A percentile compares a stretch with the other conserved stretches of the same genome.
Conservation (phyloP, 2,113 vertebrate species). For the Phrynocephalus versicolor region DNA sequence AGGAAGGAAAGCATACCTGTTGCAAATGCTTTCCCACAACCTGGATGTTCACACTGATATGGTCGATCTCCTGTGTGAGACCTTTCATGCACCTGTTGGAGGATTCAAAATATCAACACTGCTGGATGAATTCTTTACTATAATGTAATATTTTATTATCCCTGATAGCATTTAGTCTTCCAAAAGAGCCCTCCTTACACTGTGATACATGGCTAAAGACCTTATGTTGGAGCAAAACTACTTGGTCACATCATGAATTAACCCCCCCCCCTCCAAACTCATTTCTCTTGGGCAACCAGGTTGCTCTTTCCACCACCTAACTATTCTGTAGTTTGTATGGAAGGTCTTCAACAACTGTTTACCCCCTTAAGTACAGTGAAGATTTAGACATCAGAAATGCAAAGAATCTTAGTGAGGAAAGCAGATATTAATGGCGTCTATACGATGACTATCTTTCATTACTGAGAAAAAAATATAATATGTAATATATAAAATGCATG, state of each 20-base stretch:
- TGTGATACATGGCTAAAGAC: background rate
- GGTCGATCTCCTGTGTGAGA: conserved; percentile 98
- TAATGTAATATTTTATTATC: background rate
- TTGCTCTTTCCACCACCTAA: background rate
- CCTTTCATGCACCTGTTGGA: conserved; percentile 91
- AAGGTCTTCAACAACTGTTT: too few species aligned
- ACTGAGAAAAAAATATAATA: too few species aligned
- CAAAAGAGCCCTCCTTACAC: background rate
- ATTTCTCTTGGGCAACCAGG: background rate
- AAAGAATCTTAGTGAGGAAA: background rate
- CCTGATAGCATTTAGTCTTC: background rate
- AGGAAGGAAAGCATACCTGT: conserved; percentile 82
- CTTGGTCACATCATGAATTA: background rate
- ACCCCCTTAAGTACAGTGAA: too few species aligned
- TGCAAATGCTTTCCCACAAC: conserved; percentile 97
- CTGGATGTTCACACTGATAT: conserved; percentile 90
- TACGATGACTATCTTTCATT: too few species aligned
- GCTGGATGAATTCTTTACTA: background rate
- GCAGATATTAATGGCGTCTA: background rate
- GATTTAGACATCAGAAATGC: too few species aligned
- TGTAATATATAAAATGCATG: too few species aligned
- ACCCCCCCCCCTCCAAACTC: too few species aligned
- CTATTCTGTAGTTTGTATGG: background rate
- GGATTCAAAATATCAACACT: conserved; percentile 33
- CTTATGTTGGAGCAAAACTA: background rate